Base-by-base conservation (phyloP, 2,113 vertebrate genomes). In the Psilopsiagon aymara region DNA sequence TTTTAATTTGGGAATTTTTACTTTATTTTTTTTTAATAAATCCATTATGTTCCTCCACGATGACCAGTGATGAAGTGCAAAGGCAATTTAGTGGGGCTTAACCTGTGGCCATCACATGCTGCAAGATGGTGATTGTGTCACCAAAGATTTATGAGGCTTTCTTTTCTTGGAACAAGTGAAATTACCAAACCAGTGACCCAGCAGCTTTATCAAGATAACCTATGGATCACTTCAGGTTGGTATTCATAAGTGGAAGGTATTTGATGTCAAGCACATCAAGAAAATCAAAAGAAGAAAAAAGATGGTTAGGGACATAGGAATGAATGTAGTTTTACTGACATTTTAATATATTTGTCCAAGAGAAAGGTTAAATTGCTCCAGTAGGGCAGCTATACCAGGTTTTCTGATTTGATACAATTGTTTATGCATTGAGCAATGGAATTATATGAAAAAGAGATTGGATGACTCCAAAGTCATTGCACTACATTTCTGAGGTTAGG, bases 81-180 rank as follows among this genome's bases (percentile, higher is more conserved):
- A 79, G 25, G 37, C 37, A 91, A 70, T 96, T 96, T 96, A 84
- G 12, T 9, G 7, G 49, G 25, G 37, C 83, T 44, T 39, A 88
- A 52, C 67, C 71, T n/a, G 18, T 44, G 64, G 67, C 33, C 53
- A 59, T 77, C 39, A 49, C 46, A 28, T 27, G 37, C 53, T 88
- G 17, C 43, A 59, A 78, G 66, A 66, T 20, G 25, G 37, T 91
- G 53, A 94, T 92, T n/a, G 51, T 81, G 76, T 68, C 80, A 68
- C 55, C 16, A 52, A 82, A 93, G 90, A 95, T 96, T 96, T 95
- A 92, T 55, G 82, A 92, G 55, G 19, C 31, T 93, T 93, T 95
- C 2, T 1, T 49, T 76, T 94, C 92, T 92, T 82, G 78, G 60
- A 94, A 66, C 41, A 86, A 85, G 80, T 80, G 59, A 85, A 81